Evolutionary conservation across 2,113 vertebrate species (phyloP), one percentile per base, ranked within the genome.

Genomic region (Sinocyclocheilus anshuiensis): DNA sequence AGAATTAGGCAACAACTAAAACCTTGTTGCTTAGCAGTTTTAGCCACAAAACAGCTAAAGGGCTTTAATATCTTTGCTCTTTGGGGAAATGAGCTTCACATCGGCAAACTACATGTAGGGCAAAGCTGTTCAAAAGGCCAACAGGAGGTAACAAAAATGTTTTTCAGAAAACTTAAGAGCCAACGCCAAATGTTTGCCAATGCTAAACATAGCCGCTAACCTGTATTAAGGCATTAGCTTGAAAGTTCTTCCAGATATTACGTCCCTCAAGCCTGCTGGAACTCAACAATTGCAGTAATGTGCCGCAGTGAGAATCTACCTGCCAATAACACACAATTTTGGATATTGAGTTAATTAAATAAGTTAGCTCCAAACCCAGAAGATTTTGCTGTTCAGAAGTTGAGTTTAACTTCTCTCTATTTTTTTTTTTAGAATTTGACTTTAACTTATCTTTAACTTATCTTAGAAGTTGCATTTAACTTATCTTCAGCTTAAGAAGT

Each of bases 11-110:
- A 67, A 7, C 1, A 3, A 67, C 39, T 81, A 10, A 42, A 81
- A 82, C 39, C 42, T 82, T 53, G 42, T 81, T 65, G 39, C 78
- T 24, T 24, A 22, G 24, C 42, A 26, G 63, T 69, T 82, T 48
- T 82, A 53, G 42, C 63, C 67, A 50, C 55, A 85, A 71, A 33
- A 22, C 12, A 45, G 69, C 24, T 18, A 36, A 77, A 82, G 69
- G 18, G 77, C 29, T 69, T 76, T 63, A 22, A 16, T n/a, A 20
- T 63, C 5, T 81, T 82, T 26, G 45, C 55, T 36, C 4, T 77
- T 77, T 48, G 11, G 11, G 11, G 6, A 22, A 82, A 82, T 55
- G 3, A 77, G 76, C 26, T 55, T 20, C 24, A 55, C 76, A 20
- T 10, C 4, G 4, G 3, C 45, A 50, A 53, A 55, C 48, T 77